Base-by-base conservation (phyloP, 1,140 invertebrate genomes). In the Atta cephalotes region DNA sequence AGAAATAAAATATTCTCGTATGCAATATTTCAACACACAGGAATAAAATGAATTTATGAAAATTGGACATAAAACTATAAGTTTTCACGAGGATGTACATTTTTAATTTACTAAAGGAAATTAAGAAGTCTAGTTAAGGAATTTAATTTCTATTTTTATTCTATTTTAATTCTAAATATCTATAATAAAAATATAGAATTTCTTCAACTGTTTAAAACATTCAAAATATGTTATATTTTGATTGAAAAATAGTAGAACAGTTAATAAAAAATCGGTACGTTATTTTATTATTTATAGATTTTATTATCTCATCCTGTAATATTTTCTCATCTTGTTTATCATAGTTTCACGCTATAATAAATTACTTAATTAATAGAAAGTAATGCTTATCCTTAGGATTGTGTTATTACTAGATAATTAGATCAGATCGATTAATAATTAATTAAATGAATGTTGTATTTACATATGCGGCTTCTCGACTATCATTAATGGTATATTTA, bases 401-500 rank as follows among this genome's bases (percentile, higher is more conserved):
- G 9, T n/a, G 56, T 10, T 84, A 76, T 74, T 62, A 74, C 25
- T 12, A 10, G 35, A 74, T 84, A 76, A 62, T 18, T 28, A 76
- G 70, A 84, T 63, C 70, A 62, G 39, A 74, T 62, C 10, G 28
- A 56, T 35, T 35, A 53, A 84, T 84, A 74, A 84, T 84, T 84
- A 84, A 84, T 84, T 84, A 84, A 74, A 35, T 28, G 14, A 62
- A 74, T 31, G 56, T 49, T 18, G 25, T 84, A 84, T 84, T 74
- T 84, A 84, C 80, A 84, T 84, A 76, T 76, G 56, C 28, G 5
- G 14, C n/a, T 74, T 31, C 70, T 31, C 56, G 18, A 45, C 56
- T 84, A 84, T 84, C 70, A 76, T 84, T 76, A 84, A 76, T 76
- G 56, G 4, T 76, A 51, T 51, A 76, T 68, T 84, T 84, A 76